These are phyloP conservation scores for Plectus sambesii DNA, from an alignment of 1,140 invertebrate genomes.

Conservation along the genomic window DNA sequence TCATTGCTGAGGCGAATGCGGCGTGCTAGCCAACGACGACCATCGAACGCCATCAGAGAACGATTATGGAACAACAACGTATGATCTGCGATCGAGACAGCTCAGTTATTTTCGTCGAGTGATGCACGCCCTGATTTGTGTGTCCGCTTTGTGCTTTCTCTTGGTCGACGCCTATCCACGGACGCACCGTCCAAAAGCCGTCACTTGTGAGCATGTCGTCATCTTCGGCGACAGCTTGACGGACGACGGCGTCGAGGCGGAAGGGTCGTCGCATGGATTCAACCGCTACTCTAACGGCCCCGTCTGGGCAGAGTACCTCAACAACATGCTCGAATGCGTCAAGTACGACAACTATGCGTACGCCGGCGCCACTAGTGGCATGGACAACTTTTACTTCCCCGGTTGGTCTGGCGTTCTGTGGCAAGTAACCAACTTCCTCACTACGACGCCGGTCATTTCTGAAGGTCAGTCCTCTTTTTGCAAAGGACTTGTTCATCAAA, in stretches of 20 bases:
- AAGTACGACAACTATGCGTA: slow-evolving; percentile 29
- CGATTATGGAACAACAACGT: no score
- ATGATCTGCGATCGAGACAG: no score
- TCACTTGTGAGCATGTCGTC: no score
- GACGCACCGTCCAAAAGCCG: no score
- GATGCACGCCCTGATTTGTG: no score
- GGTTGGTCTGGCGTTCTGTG: slow-evolving; percentile 24
- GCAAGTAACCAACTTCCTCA: slow-evolving; percentile 20
- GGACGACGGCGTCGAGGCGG: slow-evolving; percentile 24
- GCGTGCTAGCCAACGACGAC: no score
- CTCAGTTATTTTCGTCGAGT: no score
- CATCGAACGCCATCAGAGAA: no score
- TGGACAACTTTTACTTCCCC: slow-evolving; percentile 26
- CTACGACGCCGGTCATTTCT: slow-evolving; percentile 11
- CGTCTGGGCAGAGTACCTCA: slow-evolving; percentile 27
- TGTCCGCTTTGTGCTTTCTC: no score
- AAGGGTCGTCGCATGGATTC: slow-evolving; percentile 19
- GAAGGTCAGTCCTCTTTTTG: slow-evolving; percentile 2
- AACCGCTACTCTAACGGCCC: slow-evolving; percentile 24
- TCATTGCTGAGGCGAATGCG: no score
- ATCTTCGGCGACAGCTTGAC: slow-evolving; percentile 25
- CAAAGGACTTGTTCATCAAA: no score
- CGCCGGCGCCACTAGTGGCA: slow-evolving; percentile 21
- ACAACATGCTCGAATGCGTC: slow-evolving; percentile 19
- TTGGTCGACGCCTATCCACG: no score